phyloP scores from a whole-genome alignment of 2,113 vertebrate species.

The Centropus bengalensis region DNA sequence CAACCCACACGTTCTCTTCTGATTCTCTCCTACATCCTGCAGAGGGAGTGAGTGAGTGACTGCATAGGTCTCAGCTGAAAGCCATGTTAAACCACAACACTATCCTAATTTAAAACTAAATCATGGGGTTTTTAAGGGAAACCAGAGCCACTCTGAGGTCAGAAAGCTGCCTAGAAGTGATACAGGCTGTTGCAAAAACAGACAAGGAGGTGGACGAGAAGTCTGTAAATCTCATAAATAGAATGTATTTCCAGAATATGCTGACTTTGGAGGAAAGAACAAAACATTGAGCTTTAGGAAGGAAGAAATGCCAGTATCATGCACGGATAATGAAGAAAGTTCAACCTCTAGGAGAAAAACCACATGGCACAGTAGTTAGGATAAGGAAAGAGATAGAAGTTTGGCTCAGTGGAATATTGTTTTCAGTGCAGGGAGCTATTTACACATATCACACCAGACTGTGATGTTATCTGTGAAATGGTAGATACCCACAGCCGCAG shows the following conservation, averaged over 20 bases:
- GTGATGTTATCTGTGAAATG: background rate
- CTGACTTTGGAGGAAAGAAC: background rate
- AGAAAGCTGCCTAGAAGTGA: background rate
- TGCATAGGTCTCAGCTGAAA: background rate
- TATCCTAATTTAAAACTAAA: background rate
- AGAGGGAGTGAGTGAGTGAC: rapidly evolving
- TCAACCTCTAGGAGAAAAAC: background rate
- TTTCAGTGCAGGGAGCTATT: background rate
- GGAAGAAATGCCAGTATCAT: background rate
- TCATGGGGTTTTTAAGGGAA: background rate
- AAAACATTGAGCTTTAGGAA: background rate
- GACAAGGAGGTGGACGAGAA: background rate
- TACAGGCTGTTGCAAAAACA: background rate
- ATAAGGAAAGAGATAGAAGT: background rate
- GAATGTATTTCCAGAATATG: rapidly evolving
- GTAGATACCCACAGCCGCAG: background rate
- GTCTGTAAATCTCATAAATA: background rate
- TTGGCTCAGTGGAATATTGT: background rate
- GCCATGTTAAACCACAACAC: background rate
- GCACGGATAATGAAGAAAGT: background rate
- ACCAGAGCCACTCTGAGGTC: background rate
- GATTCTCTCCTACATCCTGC: too few relatives aligned
- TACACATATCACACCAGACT: background rate
- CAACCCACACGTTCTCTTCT: too few relatives aligned
- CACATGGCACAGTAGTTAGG: background rate